These are phyloP conservation scores for Leptopilina syphax DNA, from an alignment of 2,888 invertebrate species.

Conservation along the genomic window DNA sequence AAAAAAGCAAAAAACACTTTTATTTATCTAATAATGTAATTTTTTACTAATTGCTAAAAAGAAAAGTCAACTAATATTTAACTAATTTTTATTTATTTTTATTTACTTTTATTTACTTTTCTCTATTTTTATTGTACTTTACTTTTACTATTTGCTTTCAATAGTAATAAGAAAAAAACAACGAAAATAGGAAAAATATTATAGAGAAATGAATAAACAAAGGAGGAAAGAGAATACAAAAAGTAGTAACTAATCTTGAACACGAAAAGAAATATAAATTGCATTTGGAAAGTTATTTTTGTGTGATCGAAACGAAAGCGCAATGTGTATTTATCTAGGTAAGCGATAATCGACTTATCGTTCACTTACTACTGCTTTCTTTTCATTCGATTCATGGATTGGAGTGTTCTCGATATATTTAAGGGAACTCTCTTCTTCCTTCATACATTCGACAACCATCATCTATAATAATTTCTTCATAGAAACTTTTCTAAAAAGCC, in stretches of 20 bases:
- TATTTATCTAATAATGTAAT: no score
- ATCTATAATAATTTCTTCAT: conserved; percentile 24
- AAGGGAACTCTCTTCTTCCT: conserved; percentile 20
- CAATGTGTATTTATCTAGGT: conserved; percentile 68
- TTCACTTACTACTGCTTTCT: conserved; percentile 69
- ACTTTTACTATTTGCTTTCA: no score
- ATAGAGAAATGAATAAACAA: not conserved
- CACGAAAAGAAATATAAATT: conserved; percentile 34
- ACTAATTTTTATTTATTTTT: no score
- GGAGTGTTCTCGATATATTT: conserved; percentile 44
- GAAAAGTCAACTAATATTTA: no score
- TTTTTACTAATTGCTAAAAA: no score
- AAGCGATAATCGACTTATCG: conserved; percentile 69
- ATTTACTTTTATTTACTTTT: no score
- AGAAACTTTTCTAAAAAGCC: not conserved
- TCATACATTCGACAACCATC: not conserved
- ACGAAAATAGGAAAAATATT: not conserved
- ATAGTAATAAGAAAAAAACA: not conserved
- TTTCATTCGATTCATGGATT: conserved; percentile 70
- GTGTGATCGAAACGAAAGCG: conserved; percentile 51
- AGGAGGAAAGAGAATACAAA: not conserved
- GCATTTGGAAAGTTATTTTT: conserved; percentile 40
- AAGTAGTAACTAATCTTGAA: conserved; percentile 24
- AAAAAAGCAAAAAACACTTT: no score
- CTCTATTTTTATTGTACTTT: no score